phyloP scores from a whole-genome alignment of 2,113 vertebrate species.

The Desmodus rotundus region DNA sequence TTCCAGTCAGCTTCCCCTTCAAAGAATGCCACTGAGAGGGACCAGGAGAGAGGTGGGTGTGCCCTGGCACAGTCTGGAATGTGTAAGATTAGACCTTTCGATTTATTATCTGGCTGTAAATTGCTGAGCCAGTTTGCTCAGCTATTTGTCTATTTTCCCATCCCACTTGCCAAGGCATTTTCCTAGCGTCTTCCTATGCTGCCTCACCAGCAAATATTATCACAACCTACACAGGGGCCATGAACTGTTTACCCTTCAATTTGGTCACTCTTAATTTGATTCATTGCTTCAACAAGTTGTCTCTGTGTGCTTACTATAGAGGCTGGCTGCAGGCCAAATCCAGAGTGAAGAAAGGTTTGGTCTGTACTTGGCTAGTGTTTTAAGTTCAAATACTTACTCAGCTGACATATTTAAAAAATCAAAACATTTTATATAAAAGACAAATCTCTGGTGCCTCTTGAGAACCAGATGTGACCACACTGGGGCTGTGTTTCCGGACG shows the following conservation, averaged over 20 bases:
- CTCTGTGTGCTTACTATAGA: rapidly evolving
- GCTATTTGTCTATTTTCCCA: background rate
- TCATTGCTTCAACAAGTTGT: background rate
- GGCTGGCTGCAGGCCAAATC: background rate
- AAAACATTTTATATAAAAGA: background rate
- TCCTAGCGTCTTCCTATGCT: background rate
- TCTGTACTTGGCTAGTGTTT: background rate
- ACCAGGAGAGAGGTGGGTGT: background rate
- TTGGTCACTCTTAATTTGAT: background rate
- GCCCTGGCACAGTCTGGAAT: background rate
- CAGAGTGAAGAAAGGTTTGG: background rate
- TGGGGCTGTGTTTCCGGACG: background rate
- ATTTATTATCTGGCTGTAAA: background rate
- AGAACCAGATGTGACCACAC: background rate
- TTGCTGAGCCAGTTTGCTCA: background rate
- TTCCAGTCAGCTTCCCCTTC: background rate
- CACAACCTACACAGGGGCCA: background rate
- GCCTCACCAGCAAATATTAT: background rate
- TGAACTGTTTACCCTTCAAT: background rate
- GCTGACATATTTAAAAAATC: background rate
- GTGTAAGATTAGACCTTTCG: background rate
- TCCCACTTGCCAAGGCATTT: background rate
- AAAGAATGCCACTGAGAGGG: background rate
- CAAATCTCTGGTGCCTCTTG: background rate
- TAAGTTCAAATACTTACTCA: background rate